Evolutionary conservation across 1,140 invertebrate genomes (phyloP), one percentile per base, ranked within the genome.

Genomic region (Solen grandis): DNA sequence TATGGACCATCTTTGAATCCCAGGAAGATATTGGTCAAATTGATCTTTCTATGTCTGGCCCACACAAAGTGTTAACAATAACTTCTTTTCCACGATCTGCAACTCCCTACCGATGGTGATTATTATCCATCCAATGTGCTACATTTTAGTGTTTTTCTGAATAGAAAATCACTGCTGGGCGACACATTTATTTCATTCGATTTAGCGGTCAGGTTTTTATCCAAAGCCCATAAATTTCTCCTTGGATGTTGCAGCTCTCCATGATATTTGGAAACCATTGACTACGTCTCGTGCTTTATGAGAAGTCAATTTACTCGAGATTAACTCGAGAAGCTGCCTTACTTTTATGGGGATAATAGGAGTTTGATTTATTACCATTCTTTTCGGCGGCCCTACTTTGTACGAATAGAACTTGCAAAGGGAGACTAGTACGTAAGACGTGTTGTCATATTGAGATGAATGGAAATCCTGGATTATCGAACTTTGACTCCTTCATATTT

Each of bases 191-290:
- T 76, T 59, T 22, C 27, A 27, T 31, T 36, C 57, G 35, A 76
- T 76, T 76, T 76, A 76, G 60, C 60, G 73, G 60, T 65, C 73
- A 76, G 38, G 38, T 31, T 63, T 63, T 63, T 35, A 36, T 16
- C 35, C 29, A 19, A 13, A 19, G 16, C 10, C 63, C 63, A 3
- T 66, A 66, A 66, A 59, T 36, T 33, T 41, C 29, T 41, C 35
- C 10, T 2, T 25, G 29, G 35, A 41, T 66, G 62, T 66, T 66
- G 62, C 62, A 41, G 38, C 38, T 5, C 38, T 25, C 36, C 62
- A 66, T 31, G 66, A 54, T 52, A 69, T 35, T 69, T 54, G 38
- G 66, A 8, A 22, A 27, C 22, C 27, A 69, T 54, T 35, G 46
- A 29, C 50, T 50, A 31, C 1, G 10, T 31, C n/a, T 38, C 2